phyloP scores from a whole-genome alignment of 2,113 vertebrate species.

The Danionella cerebrum region DNA sequence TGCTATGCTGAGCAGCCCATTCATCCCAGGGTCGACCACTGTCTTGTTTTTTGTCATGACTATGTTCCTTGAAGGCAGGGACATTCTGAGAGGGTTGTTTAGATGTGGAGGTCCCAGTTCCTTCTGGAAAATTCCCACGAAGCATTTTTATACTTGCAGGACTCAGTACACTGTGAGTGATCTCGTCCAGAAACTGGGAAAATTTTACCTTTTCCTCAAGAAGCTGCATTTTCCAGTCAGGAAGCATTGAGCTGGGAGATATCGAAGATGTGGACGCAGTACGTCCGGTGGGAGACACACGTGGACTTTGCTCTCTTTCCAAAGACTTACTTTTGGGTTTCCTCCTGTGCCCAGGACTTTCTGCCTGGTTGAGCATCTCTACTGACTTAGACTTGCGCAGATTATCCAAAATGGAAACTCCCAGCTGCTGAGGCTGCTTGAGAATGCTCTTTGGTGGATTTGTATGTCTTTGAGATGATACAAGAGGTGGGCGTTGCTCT shows the following conservation, averaged over 20 bases:
- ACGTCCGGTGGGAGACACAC: background rate
- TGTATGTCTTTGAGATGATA: conserved; percentile 8
- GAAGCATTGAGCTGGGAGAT: conserved; percentile 10
- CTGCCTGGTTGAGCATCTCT: conserved; percentile 50
- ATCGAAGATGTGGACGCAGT: background rate
- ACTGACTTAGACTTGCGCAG: conserved; percentile 63
- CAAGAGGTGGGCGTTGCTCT: conserved; percentile 5
- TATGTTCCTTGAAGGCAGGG: conserved; percentile 9
- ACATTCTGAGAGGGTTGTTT: background rate
- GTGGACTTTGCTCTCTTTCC: conserved; percentile 20
- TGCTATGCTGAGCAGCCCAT: conserved; percentile 54
- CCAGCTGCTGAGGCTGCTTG: conserved; percentile 58
- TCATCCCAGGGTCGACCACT: conserved; percentile 43
- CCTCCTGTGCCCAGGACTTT: background rate
- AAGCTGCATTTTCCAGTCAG: conserved; percentile 54
- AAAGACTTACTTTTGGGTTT: conserved; percentile 24
- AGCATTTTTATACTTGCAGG: conserved; percentile 58
- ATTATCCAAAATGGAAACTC: conserved; percentile 37
- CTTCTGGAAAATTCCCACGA: conserved; percentile 36
- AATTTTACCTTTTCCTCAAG: conserved; percentile 74
- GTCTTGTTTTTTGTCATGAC: conserved; percentile 7
- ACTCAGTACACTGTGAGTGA: conserved; percentile 68
- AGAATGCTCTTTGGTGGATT: conserved; percentile 70
- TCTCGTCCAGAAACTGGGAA: conserved; percentile 80
- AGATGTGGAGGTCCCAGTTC: background rate